Conservation (phyloP, 2,797 vertebrate species). For the Acanthis flammea region DNA sequence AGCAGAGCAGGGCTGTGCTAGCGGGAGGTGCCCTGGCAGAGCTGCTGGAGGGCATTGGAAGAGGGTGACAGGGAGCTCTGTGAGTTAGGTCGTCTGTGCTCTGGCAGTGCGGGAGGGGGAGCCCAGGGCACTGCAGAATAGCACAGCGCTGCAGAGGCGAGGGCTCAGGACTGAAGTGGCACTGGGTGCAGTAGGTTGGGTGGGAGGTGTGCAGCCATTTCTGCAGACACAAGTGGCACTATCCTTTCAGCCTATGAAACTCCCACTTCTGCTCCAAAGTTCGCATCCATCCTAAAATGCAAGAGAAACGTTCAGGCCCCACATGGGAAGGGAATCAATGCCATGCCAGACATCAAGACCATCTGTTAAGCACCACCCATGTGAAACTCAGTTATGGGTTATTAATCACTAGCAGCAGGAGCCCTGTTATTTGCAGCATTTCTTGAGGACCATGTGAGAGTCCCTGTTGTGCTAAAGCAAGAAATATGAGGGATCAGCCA, state of each 20-base stretch:
- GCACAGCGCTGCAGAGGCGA: accelerated
- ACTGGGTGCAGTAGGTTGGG: accelerated
- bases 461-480: not conserved
- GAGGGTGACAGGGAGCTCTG: not conserved
- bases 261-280: not conserved
- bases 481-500: not conserved
- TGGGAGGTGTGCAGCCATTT: not conserved
- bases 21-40: not conserved
- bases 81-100: not conserved
- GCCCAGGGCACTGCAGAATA: not conserved
- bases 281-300: not conserved
- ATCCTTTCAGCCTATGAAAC: not conserved
- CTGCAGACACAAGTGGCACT: not conserved
- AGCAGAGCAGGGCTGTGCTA: not conserved
- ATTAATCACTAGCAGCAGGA: constrained; percentile 29
- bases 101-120: not conserved
- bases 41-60: not conserved
- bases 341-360: not conserved
- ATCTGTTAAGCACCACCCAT: constrained; percentile 26
- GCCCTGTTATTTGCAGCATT: not conserved
- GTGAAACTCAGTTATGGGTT: not conserved
- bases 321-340: not conserved
- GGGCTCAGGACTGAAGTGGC: not conserved
- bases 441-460: not conserved
- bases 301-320: not conserved